Base-by-base conservation (phyloP, 2,888 invertebrate genomes). In the Timema cristinae region DNA sequence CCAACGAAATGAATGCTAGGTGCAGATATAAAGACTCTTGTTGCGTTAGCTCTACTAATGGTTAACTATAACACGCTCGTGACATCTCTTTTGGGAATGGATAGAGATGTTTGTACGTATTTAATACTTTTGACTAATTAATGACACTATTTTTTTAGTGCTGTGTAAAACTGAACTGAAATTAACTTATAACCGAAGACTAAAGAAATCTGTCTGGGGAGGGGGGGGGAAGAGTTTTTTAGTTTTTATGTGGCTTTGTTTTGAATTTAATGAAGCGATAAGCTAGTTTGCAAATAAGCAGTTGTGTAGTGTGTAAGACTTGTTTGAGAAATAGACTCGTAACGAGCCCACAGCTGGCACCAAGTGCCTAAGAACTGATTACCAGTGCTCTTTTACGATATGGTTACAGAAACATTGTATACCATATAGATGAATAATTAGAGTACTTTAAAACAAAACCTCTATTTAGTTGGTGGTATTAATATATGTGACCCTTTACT, bases 351-450 rank as follows among this genome's bases (percentile, higher is more conserved):
- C 71, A 72, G 72, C 68, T 73, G 74, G 74, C 74, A 75, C 74
- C 74, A 75, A 75, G 74, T 75, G 74, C 74, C 74, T 75, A 68
- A 70, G 52, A 72, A 71, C 72, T 72, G 68, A 72, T 61, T 56
- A 69, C 72, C 73, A 75, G 72, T 75, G 75, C 73, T 75, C 72
- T 73, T 73, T 69, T 68, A 70, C 61, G 68, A 59, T 73, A 73
- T 32, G 32, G 32, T 32, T 32, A 32, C 32, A 32, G 32, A 32
- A 32, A 32, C 32, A 32, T 70, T 74, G 70, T 73, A 73, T 72
- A 75, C 67, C 68, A 70, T 72, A 50, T 66, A 32, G 32, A 73
- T 49, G 52, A 59, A 73, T 72, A 67, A 16, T 52, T 66, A 69
- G 70, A 68, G 54, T 73, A 73, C 69, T 66, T 71, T 71, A 71